These are phyloP conservation scores for Enteromius argenteus DNA, from an alignment of 2,797 vertebrate genomes.

Conservation along the genomic window DNA sequence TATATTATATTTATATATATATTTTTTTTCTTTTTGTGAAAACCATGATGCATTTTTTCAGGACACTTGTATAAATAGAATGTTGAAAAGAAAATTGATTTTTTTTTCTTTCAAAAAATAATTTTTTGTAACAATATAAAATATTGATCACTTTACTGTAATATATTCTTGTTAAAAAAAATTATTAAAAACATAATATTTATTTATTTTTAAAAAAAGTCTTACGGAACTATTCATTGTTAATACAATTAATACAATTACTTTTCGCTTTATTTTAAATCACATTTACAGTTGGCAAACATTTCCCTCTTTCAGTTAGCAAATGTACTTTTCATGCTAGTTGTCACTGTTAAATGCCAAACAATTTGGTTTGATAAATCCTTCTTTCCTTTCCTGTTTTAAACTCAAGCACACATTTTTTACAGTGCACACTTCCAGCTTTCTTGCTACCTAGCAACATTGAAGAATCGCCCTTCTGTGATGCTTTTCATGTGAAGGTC, in stretches of 20 bases:
- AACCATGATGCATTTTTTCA: background rate
- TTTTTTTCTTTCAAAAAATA: too few relatives aligned
- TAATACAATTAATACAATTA: too few relatives aligned
- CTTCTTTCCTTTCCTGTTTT: background rate
- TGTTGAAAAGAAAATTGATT: background rate
- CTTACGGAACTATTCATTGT: too few relatives aligned
- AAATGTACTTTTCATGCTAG: background rate
- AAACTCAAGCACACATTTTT: background rate
- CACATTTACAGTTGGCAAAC: background rate
- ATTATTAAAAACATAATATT: background rate
- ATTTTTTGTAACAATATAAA: background rate
- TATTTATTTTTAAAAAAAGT: background rate
- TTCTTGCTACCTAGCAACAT: conserved; percentile 32
- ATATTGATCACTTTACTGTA: background rate
- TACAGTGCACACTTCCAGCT: background rate
- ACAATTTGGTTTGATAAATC: background rate
- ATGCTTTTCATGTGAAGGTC: conserved; percentile 19
- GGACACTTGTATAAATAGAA: background rate
- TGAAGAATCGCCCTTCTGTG: background rate
- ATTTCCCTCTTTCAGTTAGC: background rate
- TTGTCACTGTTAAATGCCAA: background rate
- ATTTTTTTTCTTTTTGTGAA: background rate
- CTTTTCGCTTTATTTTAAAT: background rate
- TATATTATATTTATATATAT: background rate
- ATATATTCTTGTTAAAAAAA: background rate